Conservation (phyloP, 2,797 vertebrate genomes). For the Alfaro cultratus region DNA sequence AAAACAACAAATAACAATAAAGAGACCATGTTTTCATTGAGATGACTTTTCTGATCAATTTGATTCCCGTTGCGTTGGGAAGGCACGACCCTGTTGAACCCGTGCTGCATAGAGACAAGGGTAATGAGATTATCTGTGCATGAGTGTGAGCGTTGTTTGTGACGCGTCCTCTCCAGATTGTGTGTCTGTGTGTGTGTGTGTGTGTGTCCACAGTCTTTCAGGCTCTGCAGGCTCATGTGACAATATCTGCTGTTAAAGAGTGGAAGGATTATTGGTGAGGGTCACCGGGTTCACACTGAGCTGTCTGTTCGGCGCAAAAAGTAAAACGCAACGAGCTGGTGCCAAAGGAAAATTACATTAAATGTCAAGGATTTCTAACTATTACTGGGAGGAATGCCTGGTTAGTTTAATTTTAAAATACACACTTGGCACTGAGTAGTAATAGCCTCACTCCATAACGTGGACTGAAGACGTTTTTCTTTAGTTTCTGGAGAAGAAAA, state of each 20-base stretch:
- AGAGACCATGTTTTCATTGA: constrained; percentile 9
- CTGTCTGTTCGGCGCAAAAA: constrained; percentile 43
- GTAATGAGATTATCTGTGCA: constrained; percentile 77
- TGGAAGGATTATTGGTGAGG: constrained; percentile 67
- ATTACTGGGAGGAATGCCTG: constrained; percentile 41
- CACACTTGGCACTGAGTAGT: not conserved
- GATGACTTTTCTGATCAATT: constrained; percentile 52
- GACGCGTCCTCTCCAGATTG: constrained; percentile 69
- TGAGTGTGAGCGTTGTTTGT: constrained; percentile 70
- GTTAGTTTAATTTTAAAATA: constrained; percentile 21
- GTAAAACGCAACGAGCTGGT: constrained; percentile 30
- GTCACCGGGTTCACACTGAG: constrained; percentile 65
- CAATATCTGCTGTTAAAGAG: constrained; percentile 63
- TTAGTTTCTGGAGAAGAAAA: not conserved
- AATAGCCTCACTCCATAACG: not conserved
- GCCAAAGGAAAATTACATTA: constrained; percentile 55
- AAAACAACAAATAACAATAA: constrained; percentile 32
- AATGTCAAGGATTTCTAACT: constrained; percentile 46
- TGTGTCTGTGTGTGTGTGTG: constrained; percentile 2
- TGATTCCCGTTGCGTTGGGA: constrained; percentile 27
- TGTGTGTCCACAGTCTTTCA: constrained; percentile 47
- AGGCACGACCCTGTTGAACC: constrained; percentile 66
- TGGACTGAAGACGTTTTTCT: not conserved
- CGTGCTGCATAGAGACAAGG: constrained; percentile 70
- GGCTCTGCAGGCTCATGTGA: constrained; percentile 73